phyloP scores from a whole-genome alignment of 2,113 vertebrate species.

The Odobenus rosmarus region DNA sequence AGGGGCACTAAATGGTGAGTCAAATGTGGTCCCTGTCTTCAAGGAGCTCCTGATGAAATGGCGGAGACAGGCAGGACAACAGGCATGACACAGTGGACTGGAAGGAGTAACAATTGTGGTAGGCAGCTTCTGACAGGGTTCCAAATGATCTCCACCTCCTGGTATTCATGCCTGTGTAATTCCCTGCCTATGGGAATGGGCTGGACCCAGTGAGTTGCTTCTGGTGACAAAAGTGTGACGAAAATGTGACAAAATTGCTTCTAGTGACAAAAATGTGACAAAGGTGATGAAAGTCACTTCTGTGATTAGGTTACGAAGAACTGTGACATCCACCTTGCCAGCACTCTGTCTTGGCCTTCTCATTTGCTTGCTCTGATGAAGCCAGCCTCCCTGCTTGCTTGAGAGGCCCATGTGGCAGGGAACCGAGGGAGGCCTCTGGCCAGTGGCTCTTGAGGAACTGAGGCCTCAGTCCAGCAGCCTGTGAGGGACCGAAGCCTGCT shows the following conservation, averaged over 20 bases:
- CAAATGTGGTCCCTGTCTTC: not conserved
- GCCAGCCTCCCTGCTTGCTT: not conserved
- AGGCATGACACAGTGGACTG: not conserved
- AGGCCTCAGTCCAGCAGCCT: not conserved
- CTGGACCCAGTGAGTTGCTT: not conserved
- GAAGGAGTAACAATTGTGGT: not conserved
- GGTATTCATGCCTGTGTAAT: not conserved
- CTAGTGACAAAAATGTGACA: not conserved
- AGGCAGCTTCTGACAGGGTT: not conserved
- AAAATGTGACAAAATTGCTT: not conserved
- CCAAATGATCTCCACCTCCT: not conserved
- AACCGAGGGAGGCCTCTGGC: not conserved
- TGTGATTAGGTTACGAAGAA: not conserved
- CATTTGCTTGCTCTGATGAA: not conserved
- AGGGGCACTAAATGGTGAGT: not conserved
- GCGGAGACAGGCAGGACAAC: not conserved
- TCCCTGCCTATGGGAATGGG: not conserved
- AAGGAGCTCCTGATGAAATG: not conserved
- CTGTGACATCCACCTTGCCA: not conserved
- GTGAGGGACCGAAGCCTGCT: not conserved
- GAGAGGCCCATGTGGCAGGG: not conserved
- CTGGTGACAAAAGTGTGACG: not conserved
- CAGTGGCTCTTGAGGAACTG: slow-evolving; percentile 25
- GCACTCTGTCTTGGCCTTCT: not conserved
- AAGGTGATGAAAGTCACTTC: not conserved